phyloP scores from a whole-genome alignment of 2,888 invertebrate genomes.

The Colostygia pectinataria region DNA sequence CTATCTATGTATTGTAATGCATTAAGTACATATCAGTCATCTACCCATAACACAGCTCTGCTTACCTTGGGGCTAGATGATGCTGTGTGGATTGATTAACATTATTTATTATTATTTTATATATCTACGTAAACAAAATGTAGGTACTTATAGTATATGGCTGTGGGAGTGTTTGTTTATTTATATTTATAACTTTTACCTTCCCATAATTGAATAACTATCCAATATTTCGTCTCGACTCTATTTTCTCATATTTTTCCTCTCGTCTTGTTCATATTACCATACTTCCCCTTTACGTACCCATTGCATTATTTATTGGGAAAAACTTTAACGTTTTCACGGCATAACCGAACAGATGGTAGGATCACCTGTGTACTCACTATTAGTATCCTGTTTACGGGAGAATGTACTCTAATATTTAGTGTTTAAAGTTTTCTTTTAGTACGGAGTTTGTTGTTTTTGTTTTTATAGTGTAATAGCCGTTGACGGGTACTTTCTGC shows the following conservation, averaged over 20 bases:
- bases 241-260: conserved; percentile 10
- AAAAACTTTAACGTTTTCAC: conserved; percentile 76
- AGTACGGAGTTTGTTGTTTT: conserved; percentile 41
- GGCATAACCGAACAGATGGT: conserved; percentile 72
- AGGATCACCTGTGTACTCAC: conserved; percentile 67
- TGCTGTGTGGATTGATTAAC: too few species aligned
- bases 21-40: too few species aligned
- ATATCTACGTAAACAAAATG: too few species aligned
- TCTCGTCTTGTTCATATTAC: conserved; percentile 30
- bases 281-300: conserved; percentile 47
- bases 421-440: conserved; percentile 34
- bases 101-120: too few species aligned
- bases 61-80: too few species aligned
- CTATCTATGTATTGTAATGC: too few species aligned
- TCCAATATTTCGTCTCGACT: neutral
- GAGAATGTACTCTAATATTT: conserved; percentile 48
- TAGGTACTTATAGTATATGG: too few species aligned
- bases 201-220: conserved; percentile 11
- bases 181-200: neutral
- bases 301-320: conserved; percentile 79
- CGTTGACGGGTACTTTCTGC: conserved; percentile 56
- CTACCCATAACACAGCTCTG: too few species aligned
- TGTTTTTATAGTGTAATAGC: conserved; percentile 66
- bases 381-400: conserved; percentile 48
- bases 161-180: too few species aligned